Evolutionary conservation across 1,140 invertebrate species (phyloP).

Genomic region (Periplaneta americana): DNA sequence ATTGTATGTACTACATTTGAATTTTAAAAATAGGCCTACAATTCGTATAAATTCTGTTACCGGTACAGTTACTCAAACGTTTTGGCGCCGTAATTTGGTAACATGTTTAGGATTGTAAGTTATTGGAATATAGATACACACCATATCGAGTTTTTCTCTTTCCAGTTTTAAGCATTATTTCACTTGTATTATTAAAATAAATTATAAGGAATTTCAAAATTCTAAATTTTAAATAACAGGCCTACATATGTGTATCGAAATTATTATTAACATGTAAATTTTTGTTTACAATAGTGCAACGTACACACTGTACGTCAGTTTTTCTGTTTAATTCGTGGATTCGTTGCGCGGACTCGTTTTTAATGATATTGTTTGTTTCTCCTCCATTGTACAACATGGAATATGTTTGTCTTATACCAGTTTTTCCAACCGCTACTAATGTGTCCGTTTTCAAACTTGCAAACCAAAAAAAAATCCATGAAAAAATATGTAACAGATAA

Average conservation of each 20-base stretch:
- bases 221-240: background rate
- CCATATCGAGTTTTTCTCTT: background rate
- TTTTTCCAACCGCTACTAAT: background rate
- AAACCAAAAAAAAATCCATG: background rate
- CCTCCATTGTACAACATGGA: background rate
- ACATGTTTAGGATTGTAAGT: background rate
- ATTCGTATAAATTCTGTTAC: background rate
- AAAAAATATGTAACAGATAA: background rate
- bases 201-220: background rate
- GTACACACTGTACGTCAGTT: background rate
- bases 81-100: background rate
- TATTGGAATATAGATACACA: background rate
- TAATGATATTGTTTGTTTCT: background rate
- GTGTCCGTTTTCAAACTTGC: background rate
- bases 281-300: background rate
- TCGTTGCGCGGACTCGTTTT: background rate
- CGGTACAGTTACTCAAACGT: background rate
- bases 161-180: background rate
- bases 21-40: background rate
- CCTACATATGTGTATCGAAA: background rate
- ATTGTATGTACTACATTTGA: conserved; percentile 1
- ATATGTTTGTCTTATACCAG: background rate
- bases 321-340: background rate
- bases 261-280: background rate
- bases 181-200: no score